A percentile compares a stretch with the other conserved stretches of the same genome.
phyloP scores from a whole-genome alignment of 1,140 invertebrate genomes.

The Parasteatoda tepidariorum region DNA sequence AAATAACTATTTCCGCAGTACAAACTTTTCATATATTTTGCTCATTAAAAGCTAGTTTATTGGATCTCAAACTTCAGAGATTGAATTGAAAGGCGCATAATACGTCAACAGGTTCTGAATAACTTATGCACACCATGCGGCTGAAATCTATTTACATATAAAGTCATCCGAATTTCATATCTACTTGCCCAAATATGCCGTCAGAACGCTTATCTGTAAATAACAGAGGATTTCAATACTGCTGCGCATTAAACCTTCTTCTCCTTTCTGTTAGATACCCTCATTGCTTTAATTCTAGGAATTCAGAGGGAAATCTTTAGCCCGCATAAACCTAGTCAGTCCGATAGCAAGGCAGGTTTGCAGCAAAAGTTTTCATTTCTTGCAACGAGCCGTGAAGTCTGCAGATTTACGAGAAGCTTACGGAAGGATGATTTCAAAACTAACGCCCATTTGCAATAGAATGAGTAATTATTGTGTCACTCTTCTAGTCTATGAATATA shows the following conservation, averaged over 20 bases:
- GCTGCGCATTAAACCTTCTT: neutral
- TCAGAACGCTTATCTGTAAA: slow-evolving; percentile 37
- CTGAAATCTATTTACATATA: slow-evolving; percentile 31
- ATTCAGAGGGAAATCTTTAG: neutral
- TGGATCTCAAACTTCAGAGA: neutral
- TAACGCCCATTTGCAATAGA: slow-evolving; percentile 8
- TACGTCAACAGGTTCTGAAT: slow-evolving; percentile 24
- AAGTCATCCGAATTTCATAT: slow-evolving; percentile 21
- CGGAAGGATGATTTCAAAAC: slow-evolving; percentile 9
- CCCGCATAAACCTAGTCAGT: neutral
- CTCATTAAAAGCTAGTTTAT: too few relatives aligned
- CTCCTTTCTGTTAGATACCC: slow-evolving; percentile 15
- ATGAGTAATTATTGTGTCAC: slow-evolving; percentile 19
- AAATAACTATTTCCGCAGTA: too few relatives aligned
- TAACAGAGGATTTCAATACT: slow-evolving; percentile 25
- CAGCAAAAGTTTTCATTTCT: slow-evolving; percentile 29
- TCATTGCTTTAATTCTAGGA: slow-evolving; percentile 24
- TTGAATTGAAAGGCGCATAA: slow-evolving; percentile 27
- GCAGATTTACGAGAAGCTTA: slow-evolving; percentile 13
- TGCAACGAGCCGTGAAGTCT: slow-evolving; percentile 18
- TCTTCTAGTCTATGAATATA: too few relatives aligned
- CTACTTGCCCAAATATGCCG: slow-evolving; percentile 27
- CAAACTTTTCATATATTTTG: too few relatives aligned
- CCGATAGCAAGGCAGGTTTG: neutral
- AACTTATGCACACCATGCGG: slow-evolving; percentile 39